phyloP scores from a whole-genome alignment of 2,113 vertebrate species.

The Poecilia latipinna region DNA sequence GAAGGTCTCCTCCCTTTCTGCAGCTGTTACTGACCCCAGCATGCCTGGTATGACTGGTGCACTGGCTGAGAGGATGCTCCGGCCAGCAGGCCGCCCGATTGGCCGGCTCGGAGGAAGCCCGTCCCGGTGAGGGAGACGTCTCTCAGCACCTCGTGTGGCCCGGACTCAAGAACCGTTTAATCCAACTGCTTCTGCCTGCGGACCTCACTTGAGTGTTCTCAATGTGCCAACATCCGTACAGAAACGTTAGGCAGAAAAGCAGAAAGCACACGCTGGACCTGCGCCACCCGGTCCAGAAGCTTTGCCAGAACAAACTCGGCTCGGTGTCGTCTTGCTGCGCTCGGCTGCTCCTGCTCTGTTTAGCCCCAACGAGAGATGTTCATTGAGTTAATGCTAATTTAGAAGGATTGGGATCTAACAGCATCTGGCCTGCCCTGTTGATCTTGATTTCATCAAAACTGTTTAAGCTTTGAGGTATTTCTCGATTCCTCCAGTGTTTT shows the following conservation, averaged over 20 bases:
- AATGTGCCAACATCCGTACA: background rate
- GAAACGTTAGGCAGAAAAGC: background rate
- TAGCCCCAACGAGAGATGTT: background rate
- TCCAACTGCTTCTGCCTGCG: background rate
- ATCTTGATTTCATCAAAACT: background rate
- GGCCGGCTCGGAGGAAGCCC: background rate
- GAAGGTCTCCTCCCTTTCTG: background rate
- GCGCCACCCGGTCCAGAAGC: background rate
- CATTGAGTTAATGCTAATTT: background rate
- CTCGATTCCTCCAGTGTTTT: background rate
- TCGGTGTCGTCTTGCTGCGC: background rate
- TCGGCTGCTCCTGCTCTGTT: background rate
- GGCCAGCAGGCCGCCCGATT: background rate
- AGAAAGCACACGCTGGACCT: background rate
- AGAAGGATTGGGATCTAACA: background rate
- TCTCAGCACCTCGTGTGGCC: background rate
- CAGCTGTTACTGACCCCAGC: background rate
- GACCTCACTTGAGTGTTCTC: background rate
- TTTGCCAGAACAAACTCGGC: background rate
- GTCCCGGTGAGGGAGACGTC: background rate
- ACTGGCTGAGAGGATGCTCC: background rate
- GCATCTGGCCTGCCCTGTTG: background rate
- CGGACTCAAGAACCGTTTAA: background rate
- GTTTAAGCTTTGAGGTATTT: background rate
- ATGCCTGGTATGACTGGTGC: background rate